Evolutionary conservation across 1,140 invertebrate genomes (phyloP).

Genomic region (Solenopsis fugax): DNA sequence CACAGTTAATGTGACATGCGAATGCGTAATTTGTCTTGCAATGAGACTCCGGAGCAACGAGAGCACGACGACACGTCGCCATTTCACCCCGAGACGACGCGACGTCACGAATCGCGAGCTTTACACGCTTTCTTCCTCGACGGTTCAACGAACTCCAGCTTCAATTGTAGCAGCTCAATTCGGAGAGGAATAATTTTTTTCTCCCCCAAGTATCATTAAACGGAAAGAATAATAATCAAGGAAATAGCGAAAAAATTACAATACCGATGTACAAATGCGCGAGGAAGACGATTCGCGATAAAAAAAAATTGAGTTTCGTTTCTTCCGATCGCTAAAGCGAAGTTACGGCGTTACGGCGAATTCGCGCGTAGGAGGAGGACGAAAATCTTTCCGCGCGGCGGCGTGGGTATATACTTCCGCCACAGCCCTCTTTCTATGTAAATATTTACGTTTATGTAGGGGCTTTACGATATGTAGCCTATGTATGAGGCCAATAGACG

Average conservation of each 20-base stretch:
- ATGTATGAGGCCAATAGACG: slow-evolving; percentile 60
- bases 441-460: slow-evolving; percentile 75
- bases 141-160: slow-evolving; percentile 56
- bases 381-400: slow-evolving; percentile 10
- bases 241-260: slow-evolving; percentile 21
- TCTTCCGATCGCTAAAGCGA: slow-evolving; percentile 8
- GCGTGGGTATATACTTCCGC: slow-evolving; percentile 31
- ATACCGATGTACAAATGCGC: slow-evolving; percentile 8
- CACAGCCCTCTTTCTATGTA: slow-evolving; percentile 56
- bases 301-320: background rate
- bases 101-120: slow-evolving; percentile 35
- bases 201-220: background rate
- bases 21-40: slow-evolving; percentile 55
- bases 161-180: background rate
- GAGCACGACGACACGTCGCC: slow-evolving; percentile 53
- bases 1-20: slow-evolving; percentile 53
- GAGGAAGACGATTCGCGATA: background rate
- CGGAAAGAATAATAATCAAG: background rate
- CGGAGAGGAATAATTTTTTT: background rate
- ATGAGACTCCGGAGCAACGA: slow-evolving; percentile 31
- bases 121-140: slow-evolving; percentile 37
- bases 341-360: slow-evolving; percentile 30
- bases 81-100: slow-evolving; percentile 27
- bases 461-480: slow-evolving; percentile 36
- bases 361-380: slow-evolving; percentile 11